Base-by-base conservation (phyloP, 2,113 vertebrate genomes). In the Elephas maximus region DNA sequence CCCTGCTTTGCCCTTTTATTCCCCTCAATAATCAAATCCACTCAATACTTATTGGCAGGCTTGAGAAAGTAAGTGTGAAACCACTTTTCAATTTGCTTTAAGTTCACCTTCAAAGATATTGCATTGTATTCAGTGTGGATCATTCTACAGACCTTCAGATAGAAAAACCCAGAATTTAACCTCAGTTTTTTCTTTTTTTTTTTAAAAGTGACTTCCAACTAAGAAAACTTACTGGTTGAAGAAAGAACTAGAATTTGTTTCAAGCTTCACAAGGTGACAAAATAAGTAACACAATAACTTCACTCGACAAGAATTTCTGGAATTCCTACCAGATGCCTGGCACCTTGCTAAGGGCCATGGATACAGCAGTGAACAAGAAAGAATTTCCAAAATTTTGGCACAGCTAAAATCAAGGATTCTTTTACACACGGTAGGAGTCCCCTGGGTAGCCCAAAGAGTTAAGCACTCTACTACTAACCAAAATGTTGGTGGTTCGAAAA, bases 81-180 rank as follows among this genome's bases (percentile, higher is more conserved):
- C 12, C 71, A 28, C 8, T 33, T 90, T 87, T 88, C 9, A 9
- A 30, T 65, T 28, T 53, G 41, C 15, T 65, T 87, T 82, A 94
- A 24, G 77, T 88, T 86, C 67, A 62, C 74, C 37, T 85, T 51
- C 48, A 88, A 90, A 81, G 60, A 57, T 23, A 74, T 1, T 62
- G 14, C 12, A 45, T 41, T 82, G 20, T 8, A 51, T 60, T 53
- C 6, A 2, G 8, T 63, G 51, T 90, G 37, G 93, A 45, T 91
- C 11, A 37, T 84, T 95, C 71, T 83, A 20, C 18, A 87, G 24
- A 89, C 5, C 28, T 73, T 65, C 60, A 65, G 96, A 82, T 6
- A 81, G 93, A 69, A 96, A 84, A 87, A 53, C 6, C 12, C 53
- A 94, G 62, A 94, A 93, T 87, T 88, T 77, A 94, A 84, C 45